Evolutionary conservation across 2,888 invertebrate genomes (phyloP).

Genomic region (Gonocerus acuteangulatus): DNA sequence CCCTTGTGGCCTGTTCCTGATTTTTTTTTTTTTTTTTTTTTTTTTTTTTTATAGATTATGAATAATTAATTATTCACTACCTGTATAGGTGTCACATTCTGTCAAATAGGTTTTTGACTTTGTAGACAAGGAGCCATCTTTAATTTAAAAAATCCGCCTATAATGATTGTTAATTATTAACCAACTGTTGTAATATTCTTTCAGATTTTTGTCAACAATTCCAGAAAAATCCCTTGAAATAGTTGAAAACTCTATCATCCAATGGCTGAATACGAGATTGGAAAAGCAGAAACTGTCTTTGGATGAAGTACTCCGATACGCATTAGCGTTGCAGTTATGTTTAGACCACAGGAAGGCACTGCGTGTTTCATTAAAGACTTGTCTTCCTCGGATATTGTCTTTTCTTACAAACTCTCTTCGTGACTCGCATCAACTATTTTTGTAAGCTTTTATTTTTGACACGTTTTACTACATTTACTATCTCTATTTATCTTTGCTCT

Average conservation of each 20-base stretch:
- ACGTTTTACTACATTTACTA: not conserved
- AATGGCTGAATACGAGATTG: not conserved
- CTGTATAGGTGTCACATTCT: too few species aligned
- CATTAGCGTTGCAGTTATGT: not conserved
- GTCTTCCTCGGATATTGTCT: not conserved
- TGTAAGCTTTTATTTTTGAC: not conserved
- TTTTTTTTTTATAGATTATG: too few species aligned
- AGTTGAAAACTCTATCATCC: not conserved
- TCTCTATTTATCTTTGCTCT: too few species aligned
- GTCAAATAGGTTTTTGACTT: too few species aligned
- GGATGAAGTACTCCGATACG: not conserved
- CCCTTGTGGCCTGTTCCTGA: too few species aligned
- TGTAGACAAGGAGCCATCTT: too few species aligned
- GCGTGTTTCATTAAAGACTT: constrained; percentile 1
- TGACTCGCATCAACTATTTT: not conserved
- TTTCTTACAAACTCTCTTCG: not conserved
- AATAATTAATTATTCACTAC: too few species aligned
- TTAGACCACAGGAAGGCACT: not conserved
- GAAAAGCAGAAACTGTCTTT: not conserved
- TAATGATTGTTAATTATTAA: too few species aligned
- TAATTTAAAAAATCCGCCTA: too few species aligned
- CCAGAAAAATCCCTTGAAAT: not conserved
- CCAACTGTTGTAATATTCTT: too few species aligned
- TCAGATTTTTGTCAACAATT: constrained; percentile 8
- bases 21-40: too few species aligned